These are phyloP conservation scores for Eulemur rubriventer DNA, from an alignment of 2,797 vertebrate species.

Conservation along the genomic window DNA sequence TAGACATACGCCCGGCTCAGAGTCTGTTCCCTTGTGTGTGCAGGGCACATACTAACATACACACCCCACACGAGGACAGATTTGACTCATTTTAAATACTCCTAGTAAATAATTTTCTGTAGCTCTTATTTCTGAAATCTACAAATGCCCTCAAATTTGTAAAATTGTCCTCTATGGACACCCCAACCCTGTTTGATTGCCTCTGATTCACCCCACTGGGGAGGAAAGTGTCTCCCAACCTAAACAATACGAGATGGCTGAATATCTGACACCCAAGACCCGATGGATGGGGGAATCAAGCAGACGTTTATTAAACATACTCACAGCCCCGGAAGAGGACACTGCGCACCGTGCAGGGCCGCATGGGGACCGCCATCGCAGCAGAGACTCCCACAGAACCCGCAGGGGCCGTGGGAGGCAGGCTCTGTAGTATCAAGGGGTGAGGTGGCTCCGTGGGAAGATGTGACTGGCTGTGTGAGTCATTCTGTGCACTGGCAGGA, in stretches of 20 bases:
- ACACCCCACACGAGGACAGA: neutral
- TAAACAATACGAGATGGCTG: neutral
- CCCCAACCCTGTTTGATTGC: fast-evolving
- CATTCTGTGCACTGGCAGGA: neutral
- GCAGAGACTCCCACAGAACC: neutral
- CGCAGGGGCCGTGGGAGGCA: fast-evolving
- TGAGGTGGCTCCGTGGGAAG: fast-evolving
- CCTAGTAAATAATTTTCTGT: neutral
- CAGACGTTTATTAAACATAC: neutral
- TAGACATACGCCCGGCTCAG: fast-evolving
- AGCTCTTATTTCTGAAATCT: neutral
- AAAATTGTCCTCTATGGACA: neutral
- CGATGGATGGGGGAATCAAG: neutral
- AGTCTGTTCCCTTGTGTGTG: neutral
- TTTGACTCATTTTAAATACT: neutral
- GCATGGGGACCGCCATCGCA: fast-evolving
- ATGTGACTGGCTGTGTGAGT: neutral
- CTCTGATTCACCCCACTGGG: neutral
- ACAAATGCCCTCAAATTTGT: neutral
- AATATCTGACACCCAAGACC: neutral
- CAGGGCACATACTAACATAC: fast-evolving
- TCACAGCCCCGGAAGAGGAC: neutral
- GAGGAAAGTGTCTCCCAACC: too few relatives aligned
- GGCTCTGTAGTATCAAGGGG: neutral
- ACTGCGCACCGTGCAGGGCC: fast-evolving